These are phyloP conservation scores for Idaea dimidiata DNA, from an alignment of 2,888 invertebrate genomes.

Conservation along the genomic window DNA sequence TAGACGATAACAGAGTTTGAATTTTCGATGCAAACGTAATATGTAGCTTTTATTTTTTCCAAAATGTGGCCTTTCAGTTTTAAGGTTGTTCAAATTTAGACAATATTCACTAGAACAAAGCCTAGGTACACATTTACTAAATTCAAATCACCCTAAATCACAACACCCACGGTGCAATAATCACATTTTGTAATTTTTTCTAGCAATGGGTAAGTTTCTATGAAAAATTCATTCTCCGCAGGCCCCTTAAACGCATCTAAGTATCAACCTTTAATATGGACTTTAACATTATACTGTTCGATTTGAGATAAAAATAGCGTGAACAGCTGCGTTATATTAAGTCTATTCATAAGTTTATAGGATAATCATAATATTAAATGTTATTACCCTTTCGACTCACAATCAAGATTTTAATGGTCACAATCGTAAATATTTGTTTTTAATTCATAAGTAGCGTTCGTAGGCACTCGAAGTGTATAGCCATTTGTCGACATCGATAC, in stretches of 20 bases:
- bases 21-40: no score
- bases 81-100: no score
- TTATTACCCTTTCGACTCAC: slow-evolving; percentile 75
- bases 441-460: slow-evolving; percentile 73
- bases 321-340: slow-evolving; percentile 54
- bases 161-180: no score
- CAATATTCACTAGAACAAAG: no score
- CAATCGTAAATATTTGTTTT: slow-evolving; percentile 59
- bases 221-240: no score
- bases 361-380: slow-evolving; percentile 58
- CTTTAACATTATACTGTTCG: slow-evolving; percentile 60
- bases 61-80: no score
- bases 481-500: slow-evolving; percentile 52
- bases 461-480: slow-evolving; percentile 76
- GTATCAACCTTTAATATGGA: slow-evolving; percentile 62
- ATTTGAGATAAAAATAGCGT: slow-evolving; percentile 66
- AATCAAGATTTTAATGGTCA: slow-evolving; percentile 75
- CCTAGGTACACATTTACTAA: no score
- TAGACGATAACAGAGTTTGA: no score
- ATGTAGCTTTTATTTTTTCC: no score
- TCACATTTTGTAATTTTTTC: no score
- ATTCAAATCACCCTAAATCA: no score
- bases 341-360: slow-evolving; percentile 50
- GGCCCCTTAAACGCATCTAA: slow-evolving; percentile 53
- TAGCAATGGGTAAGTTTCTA: no score